phyloP scores from a whole-genome alignment of 2,113 vertebrate species.

The Chelonoidis abingdonii region DNA sequence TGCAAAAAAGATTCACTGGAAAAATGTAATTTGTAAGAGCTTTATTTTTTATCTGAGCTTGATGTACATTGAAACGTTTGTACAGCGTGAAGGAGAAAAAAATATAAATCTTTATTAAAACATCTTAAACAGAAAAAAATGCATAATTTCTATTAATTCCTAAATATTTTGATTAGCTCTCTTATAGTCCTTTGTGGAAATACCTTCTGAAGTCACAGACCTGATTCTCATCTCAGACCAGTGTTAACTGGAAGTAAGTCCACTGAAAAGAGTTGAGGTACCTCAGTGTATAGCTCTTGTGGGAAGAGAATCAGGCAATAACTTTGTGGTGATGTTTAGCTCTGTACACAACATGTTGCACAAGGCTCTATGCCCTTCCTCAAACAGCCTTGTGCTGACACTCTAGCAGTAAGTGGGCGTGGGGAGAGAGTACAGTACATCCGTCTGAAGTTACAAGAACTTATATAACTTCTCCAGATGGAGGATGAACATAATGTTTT shows the following conservation, averaged over 20 bases:
- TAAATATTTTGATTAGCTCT: neutral
- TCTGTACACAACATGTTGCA: neutral
- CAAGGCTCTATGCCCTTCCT: neutral
- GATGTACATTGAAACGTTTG: conserved; percentile 57
- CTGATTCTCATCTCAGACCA: neutral
- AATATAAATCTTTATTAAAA: conserved; percentile 42
- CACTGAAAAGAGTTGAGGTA: neutral
- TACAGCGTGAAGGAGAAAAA: conserved; percentile 46
- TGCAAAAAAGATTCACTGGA: conserved; percentile 77
- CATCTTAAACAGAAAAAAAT: conserved; percentile 9
- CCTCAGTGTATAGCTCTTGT: neutral
- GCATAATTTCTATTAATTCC: neutral
- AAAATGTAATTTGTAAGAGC: conserved; percentile 80
- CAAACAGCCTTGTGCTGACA: neutral
- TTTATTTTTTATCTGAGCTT: conserved; percentile 82
- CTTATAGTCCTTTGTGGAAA: neutral
- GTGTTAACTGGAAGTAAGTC: neutral
- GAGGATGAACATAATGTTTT: neutral
- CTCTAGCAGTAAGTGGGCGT: no score
- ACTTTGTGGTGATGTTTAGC: neutral
- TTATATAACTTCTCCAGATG: neutral
- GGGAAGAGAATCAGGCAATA: neutral
- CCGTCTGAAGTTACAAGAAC: neutral
- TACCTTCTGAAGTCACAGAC: neutral
- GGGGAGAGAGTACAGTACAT: neutral